Conservation (phyloP, 2,888 invertebrate genomes). For the Bembecia ichneumoniformis region DNA sequence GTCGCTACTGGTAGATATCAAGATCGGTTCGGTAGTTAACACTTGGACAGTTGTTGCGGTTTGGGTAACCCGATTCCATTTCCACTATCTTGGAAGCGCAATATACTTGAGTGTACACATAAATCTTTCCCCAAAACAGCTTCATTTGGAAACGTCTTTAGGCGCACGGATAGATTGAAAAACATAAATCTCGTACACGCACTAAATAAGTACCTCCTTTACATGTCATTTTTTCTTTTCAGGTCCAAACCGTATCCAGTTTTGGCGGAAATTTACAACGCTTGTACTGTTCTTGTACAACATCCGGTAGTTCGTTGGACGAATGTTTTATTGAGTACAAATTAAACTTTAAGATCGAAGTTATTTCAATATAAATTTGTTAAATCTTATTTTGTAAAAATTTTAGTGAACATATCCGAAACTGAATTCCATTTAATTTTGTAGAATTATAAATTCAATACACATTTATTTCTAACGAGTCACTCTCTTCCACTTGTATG, state of each 20-base stretch:
- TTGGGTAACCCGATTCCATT: neutral
- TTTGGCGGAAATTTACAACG: slow-evolving; percentile 36
- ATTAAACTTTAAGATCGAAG: slow-evolving; percentile 14
- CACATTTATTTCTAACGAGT: too few relatives aligned
- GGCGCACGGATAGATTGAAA: neutral
- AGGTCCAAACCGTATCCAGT: slow-evolving; percentile 32
- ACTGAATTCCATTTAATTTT: slow-evolving; percentile 6
- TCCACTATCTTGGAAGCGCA: neutral
- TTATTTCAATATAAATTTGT: slow-evolving; percentile 13
- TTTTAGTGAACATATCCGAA: slow-evolving; percentile 45
- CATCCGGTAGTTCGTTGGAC: slow-evolving; percentile 49
- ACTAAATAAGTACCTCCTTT: neutral
- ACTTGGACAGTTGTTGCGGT: neutral
- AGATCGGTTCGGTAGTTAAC: neutral
- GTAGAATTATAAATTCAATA: too few relatives aligned
- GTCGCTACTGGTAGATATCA: too few relatives aligned
- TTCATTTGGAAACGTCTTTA: neutral
- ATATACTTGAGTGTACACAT: neutral
- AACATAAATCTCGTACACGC: neutral
- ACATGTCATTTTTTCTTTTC: slow-evolving; percentile 32
- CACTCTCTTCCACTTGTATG: too few relatives aligned
- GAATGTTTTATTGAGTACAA: slow-evolving; percentile 24
- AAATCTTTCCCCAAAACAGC: neutral
- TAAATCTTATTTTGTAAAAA: slow-evolving; percentile 41
- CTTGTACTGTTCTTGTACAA: slow-evolving; percentile 40